Percentiles rank a stretch among this genome's conserved stretches.
These are phyloP conservation scores for Acanthisitta chloris DNA, from an alignment of 2,113 vertebrate species.

Conservation along the genomic window DNA sequence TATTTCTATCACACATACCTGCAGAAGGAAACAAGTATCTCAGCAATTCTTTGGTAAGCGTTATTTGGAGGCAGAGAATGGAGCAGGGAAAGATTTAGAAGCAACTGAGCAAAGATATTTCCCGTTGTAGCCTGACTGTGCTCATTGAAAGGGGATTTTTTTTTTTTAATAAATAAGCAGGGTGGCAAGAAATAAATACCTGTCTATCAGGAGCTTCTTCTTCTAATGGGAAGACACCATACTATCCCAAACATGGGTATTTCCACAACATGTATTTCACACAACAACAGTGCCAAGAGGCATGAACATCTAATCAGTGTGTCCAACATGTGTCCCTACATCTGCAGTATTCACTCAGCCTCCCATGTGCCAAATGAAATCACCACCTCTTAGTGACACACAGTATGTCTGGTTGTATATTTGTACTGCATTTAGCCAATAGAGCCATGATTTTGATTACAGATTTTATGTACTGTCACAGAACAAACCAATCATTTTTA, in stretches of 20 bases:
- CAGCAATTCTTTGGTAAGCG: rapidly evolving
- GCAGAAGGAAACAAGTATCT: not conserved
- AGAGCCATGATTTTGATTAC: not conserved
- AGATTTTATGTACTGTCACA: not conserved
- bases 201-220: not conserved
- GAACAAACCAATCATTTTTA: not conserved
- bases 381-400: not conserved
- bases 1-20: not conserved
- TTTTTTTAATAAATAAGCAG: not conserved
- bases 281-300: not conserved
- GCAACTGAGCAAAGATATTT: not conserved
- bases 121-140: not conserved
- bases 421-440: not conserved
- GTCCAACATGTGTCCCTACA: not conserved
- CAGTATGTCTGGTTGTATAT: not conserved
- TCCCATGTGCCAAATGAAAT: not conserved
- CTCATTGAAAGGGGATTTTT: not conserved
- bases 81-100: not conserved
- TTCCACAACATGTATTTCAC: not conserved
- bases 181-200: not conserved
- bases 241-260: rapidly evolving
- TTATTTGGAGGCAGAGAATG: rapidly evolving
- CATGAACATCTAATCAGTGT: not conserved
- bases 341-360: not conserved
- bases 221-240: not conserved